phyloP scores from a whole-genome alignment of 2,797 vertebrate genomes.

The Typhlichthys eigenmanni region DNA sequence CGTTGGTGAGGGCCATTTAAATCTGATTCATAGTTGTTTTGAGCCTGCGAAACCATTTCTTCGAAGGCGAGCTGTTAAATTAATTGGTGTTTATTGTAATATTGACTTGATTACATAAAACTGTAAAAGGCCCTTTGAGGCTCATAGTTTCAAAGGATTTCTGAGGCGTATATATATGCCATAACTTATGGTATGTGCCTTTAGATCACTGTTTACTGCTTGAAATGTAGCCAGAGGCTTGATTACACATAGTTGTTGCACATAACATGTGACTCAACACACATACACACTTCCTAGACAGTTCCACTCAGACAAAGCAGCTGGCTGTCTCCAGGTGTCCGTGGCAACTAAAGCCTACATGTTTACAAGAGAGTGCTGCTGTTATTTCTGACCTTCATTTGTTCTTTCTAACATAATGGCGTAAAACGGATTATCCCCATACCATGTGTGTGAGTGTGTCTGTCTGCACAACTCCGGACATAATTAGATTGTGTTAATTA shows the following conservation, averaged over 20 bases:
- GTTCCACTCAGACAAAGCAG: constrained; percentile 11
- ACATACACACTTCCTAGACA: constrained; percentile 5
- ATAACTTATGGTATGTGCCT: constrained; percentile 1
- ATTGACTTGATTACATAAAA: no score
- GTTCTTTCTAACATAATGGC: constrained; percentile 5
- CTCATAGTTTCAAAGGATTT: constrained; percentile 1
- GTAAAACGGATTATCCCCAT: constrained; percentile 7
- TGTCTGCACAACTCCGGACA: constrained; percentile 4
- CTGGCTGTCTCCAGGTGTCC: constrained; percentile 5
- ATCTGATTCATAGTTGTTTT: no score
- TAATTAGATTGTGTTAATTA: background rate
- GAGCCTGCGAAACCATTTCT: no score
- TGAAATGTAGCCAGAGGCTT: background rate
- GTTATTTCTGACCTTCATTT: constrained; percentile 5
- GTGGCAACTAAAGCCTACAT: constrained; percentile 4
- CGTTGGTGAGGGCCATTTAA: no score
- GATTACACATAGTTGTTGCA: background rate
- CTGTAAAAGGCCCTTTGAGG: no score
- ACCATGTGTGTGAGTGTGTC: constrained; percentile 16
- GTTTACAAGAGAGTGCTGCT: background rate
- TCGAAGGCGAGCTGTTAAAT: no score
- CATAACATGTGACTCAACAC: constrained; percentile 8
- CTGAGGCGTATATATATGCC: background rate
- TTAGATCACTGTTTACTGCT: constrained; percentile 1
- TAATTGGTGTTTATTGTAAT: no score